phyloP scores from a whole-genome alignment of 2,113 vertebrate species.

The Neolamprologus ventralis region DNA sequence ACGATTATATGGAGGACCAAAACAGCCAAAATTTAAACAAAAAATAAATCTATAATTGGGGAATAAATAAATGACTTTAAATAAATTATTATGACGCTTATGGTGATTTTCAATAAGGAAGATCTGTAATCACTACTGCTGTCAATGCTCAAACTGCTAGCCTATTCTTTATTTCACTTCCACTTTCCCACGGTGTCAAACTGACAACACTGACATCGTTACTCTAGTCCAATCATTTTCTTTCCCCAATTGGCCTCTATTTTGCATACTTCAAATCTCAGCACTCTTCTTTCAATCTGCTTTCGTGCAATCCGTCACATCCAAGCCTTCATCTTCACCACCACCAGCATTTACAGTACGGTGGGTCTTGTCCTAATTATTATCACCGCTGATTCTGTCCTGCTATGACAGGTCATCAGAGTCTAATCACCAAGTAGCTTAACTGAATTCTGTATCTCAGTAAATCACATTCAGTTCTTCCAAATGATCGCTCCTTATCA shows the following conservation, averaged over 20 bases:
- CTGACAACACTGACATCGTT: fast-evolving
- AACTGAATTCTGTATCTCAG: background rate
- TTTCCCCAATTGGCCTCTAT: background rate
- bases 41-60: fast-evolving
- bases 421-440: background rate
- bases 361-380: background rate
- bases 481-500: background rate
- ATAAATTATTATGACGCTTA: background rate
- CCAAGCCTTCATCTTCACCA: background rate
- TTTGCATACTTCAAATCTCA: background rate
- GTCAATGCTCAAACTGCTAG: background rate
- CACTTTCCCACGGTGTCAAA: fast-evolving
- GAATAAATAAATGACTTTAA: background rate
- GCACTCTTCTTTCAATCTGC: background rate
- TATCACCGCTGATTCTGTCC: background rate
- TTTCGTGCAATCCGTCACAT: background rate
- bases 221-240: background rate
- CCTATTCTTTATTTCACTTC: background rate
- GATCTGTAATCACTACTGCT: fast-evolving
- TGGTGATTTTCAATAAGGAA: background rate
- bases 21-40: fast-evolving
- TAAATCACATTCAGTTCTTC: background rate
- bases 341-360: background rate
- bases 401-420: background rate
- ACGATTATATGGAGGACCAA: background rate